Base-by-base conservation (phyloP, 2,797 vertebrate species). In the Malurus leucopterus region DNA sequence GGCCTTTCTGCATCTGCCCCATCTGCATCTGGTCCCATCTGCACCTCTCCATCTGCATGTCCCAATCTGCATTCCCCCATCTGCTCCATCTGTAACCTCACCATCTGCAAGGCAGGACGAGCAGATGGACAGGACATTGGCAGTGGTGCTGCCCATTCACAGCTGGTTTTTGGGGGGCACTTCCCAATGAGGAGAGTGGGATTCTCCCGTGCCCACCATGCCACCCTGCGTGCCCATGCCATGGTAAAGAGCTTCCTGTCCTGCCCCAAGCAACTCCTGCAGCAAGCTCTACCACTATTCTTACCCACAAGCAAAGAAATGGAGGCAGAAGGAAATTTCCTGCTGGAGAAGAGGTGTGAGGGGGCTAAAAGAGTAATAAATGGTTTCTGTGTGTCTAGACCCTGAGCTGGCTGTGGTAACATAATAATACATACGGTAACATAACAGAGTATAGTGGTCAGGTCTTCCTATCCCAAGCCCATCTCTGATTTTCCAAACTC, bases 231-330 rank as follows among this genome's bases (percentile, higher is more conserved):
- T 17, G 40, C 13, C 46, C 4, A 0, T 19, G 55, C 36, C 36
- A 17, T 0, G 11, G 36, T 29, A 34, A 51, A 73, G 44, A 0
- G 0, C 46, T 63, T 73, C 3, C 0, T 44, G 5, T n/a, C 9
- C 34, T 41, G 46, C 23, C 26, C 61, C 19, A 4, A 0, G 18
- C 1, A 2, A n/a, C 46, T 13, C 5, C 51, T 6, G 15, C 30
- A 70, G 61, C 57, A 63, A 79, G 30, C 49, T 58, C 75, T 23
- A 22, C 24, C 23, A 2, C 36, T 30, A 8, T 2, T 12, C 18
- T 41, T 11, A 61, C 16, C n/a, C 30, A 8, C 0, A 0, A 59
- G 76, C 12, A 41, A 70, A 80, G 49, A 70, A 85, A 73, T 0
- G 0, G 32, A 85, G 18, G 49, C 13, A 67, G 68, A 41, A 84